Evolutionary conservation across 1,140 invertebrate genomes (phyloP), one percentile per base, ranked within the genome.

Genomic region (Melipona quadrifasciata): DNA sequence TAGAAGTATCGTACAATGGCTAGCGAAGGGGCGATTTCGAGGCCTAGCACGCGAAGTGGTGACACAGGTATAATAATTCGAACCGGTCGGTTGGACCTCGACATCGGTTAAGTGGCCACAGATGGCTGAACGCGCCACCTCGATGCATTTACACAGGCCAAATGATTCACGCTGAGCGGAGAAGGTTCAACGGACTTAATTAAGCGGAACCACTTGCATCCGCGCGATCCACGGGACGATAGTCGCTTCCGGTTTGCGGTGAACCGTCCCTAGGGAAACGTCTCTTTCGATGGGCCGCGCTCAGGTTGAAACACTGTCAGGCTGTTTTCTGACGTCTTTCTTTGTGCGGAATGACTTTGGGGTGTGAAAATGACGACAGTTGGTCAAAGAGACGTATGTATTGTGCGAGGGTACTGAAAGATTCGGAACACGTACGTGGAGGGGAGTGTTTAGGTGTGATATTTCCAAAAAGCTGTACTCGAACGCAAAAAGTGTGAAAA

Each of bases 51-150:
- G 75, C 80, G 51, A 88, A 86, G 77, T 82, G 86, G 72, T 82
- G 75, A 84, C 80, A 78, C 85, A 91, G 90, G 85, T 91, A 91
- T 91, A 90, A 91, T 90, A 90, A 91, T 89, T 72, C 68, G 86
- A 84, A 84, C 79, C 87, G 89, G 89, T 90, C 85, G 89, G 87
- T 86, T 90, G 81, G 76, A 83, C 84, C 19, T 57, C 58, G 57
- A 55, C 87, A 85, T 85, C 68, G 80, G 78, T 89, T 86, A 91
- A 91, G 89, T 89, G 89, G 85, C 88, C 90, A 85, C 90, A 89
- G 86, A 91, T 90, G 90, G 89, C 87, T 87, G 88, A 88, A 88
- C 80, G 53, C 82, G 79, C 70, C 84, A 68, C 71, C 80, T 80
- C 78, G 82, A 55, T 34, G 86, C 87, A 68, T 80, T 88, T 83